phyloP scores from a whole-genome alignment of 2,797 vertebrate species.

The Phrynocephalus vlangalii region DNA sequence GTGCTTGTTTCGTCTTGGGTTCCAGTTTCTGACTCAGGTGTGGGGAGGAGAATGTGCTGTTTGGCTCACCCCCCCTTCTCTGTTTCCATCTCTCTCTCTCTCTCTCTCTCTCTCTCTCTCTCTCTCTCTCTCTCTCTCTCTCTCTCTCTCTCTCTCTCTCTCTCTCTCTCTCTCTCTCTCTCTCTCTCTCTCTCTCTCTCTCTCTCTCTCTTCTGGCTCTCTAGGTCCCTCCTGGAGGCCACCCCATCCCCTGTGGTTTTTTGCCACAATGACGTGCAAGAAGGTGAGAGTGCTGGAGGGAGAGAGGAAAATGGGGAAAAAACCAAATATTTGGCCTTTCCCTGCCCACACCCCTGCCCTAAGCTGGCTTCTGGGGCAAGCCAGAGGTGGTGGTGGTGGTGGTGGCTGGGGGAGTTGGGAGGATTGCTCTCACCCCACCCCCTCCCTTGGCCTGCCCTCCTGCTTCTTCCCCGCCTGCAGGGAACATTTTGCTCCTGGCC shows the following conservation, averaged over 20 bases:
- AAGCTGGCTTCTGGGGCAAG: too few relatives aligned
- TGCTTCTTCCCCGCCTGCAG: slow-evolving; percentile 68
- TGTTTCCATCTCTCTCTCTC: too few relatives aligned
- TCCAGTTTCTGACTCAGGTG: too few relatives aligned
- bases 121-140: background rate
- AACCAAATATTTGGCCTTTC: too few relatives aligned
- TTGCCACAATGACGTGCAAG: slow-evolving; percentile 95
- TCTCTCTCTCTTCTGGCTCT: background rate
- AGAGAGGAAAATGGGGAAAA: background rate
- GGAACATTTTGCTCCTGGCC: slow-evolving; percentile 89
- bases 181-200: background rate
- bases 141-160: background rate
- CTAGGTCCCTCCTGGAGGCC: slow-evolving; percentile 83
- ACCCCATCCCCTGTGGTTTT: slow-evolving; percentile 93
- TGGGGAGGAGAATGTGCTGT: too few relatives aligned
- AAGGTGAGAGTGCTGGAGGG: slow-evolving; percentile 82
- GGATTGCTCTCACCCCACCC: too few relatives aligned
- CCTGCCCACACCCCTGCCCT: too few relatives aligned
- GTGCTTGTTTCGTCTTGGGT: too few relatives aligned
- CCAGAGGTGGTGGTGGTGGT: too few relatives aligned
- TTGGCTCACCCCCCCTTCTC: too few relatives aligned
- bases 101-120: background rate
- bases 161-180: background rate
- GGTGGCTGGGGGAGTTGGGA: too few relatives aligned
- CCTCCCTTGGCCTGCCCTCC: accelerated